phyloP scores from a whole-genome alignment of 1,140 invertebrate species.

The Drosophila hydei region DNA sequence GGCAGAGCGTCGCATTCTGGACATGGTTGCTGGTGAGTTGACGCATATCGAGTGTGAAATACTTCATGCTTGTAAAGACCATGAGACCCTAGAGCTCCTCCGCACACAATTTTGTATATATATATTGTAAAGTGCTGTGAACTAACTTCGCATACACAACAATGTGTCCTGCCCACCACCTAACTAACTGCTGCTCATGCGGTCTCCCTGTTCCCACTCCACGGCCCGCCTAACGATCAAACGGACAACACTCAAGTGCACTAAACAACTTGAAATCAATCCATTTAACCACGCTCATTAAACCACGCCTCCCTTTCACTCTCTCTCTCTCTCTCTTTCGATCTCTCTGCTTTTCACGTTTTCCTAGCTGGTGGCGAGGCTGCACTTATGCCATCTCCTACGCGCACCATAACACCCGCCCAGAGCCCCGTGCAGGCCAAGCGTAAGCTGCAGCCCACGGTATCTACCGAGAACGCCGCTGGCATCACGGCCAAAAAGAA shows the following conservation, averaged over 20 bases:
- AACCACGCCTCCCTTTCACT: slow-evolving; percentile 73
- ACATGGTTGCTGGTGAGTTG: slow-evolving; percentile 87
- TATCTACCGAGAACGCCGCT: slow-evolving; percentile 86
- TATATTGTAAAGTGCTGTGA: slow-evolving; percentile 54
- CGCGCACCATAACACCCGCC: slow-evolving; percentile 85
- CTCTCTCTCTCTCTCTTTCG: slow-evolving; percentile 50
- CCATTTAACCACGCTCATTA: slow-evolving; percentile 81
- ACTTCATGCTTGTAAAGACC: slow-evolving; percentile 31
- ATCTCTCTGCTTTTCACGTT: slow-evolving; percentile 34
- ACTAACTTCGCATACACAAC: slow-evolving; percentile 62
- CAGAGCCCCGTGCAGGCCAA: slow-evolving; percentile 84
- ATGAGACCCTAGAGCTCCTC: slow-evolving; percentile 21
- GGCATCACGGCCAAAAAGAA: slow-evolving; percentile 75
- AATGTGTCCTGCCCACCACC: slow-evolving; percentile 40
- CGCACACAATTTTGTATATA: slow-evolving; percentile 33
- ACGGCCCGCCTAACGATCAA: slow-evolving; percentile 11
- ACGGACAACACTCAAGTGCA: slow-evolving; percentile 63
- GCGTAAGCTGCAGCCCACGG: slow-evolving; percentile 88
- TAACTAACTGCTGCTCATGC: slow-evolving; percentile 46
- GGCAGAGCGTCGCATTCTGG: slow-evolving; percentile 88
- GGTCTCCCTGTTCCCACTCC: slow-evolving; percentile 35
- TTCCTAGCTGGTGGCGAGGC: slow-evolving; percentile 81
- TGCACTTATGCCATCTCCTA: slow-evolving; percentile 86
- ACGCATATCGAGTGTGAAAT: background rate
- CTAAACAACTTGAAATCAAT: slow-evolving; percentile 69